Evolutionary conservation across 1,140 invertebrate species (phyloP).

Genomic region (Bicyclus anynana): DNA sequence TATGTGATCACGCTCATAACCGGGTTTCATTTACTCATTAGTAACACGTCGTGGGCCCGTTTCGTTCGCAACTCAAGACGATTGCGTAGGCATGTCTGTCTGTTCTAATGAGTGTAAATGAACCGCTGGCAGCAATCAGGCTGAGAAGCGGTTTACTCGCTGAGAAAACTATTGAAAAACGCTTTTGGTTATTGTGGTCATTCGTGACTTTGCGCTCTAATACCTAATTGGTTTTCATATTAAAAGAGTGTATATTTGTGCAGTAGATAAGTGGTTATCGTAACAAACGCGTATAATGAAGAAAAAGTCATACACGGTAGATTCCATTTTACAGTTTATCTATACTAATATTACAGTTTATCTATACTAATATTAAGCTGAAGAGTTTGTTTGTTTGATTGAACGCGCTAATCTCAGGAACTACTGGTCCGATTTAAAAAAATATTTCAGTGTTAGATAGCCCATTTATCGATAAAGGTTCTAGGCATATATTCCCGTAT

Average conservation of each 20-base stretch:
- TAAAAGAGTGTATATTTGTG: not conserved
- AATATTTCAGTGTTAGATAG: too few relatives aligned
- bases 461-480: too few relatives aligned
- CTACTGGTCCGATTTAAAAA: too few relatives aligned
- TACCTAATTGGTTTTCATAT: conserved; percentile 23
- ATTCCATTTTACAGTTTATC: too few relatives aligned
- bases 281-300: not conserved
- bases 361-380: too few relatives aligned
- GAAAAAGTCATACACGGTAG: too few relatives aligned
- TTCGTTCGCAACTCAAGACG: conserved; percentile 15
- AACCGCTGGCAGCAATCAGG: conserved; percentile 34
- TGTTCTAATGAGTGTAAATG: conserved; percentile 39
- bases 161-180: conserved; percentile 38
- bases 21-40: conserved; percentile 17
- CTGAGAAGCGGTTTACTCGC: conserved; percentile 33
- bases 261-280: not conserved
- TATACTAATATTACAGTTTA: too few relatives aligned
- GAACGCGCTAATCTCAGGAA: too few relatives aligned
- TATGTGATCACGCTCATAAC: conserved; percentile 25
- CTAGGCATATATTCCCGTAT: too few relatives aligned
- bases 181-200: conserved; percentile 37
- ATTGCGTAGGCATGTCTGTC: conserved; percentile 18
- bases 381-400: too few relatives aligned
- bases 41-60: conserved; percentile 6
- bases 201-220: conserved; percentile 67